Evolutionary conservation across 2,888 invertebrate species (phyloP), one percentile per base, ranked within the genome.

Genomic region (Dynastes hyllus): DNA sequence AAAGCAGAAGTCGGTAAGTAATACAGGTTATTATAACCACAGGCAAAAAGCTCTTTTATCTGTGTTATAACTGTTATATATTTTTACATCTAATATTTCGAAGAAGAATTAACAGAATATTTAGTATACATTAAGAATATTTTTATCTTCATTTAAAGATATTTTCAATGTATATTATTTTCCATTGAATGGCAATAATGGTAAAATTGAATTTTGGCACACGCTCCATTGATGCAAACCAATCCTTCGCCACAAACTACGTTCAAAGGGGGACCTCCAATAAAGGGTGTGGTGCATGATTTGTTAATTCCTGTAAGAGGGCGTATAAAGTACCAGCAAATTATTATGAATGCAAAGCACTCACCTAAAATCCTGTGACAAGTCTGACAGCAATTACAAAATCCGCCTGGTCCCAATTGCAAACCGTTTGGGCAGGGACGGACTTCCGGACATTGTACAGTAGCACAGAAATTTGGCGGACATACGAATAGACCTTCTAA

Each of bases 361-460:
- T 45, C 6, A 67, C 61, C 73, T 58, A 73, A 37, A 16, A 58
- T 32, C 55, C 32, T 73, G 29, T 55, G 27, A 58, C 55, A 73
- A n/a, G 13, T 53, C 11, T n/a, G 58, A 55, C 51, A 65, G n/a
- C 65, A 53, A 16, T 67, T 67, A 32, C 51, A 67, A 22, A 67
- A 22, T 37, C 66, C 66, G 22, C 66, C 66, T 16, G 22, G n/a
- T 37, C 11, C 2, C 22, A 67, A 16, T n/a, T 16, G 6, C 16
- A n/a, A 22, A 16, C 22, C 22, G 3, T 16, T 0, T 16, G 50
- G 11, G 45, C 66, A 67, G 5, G 66, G 22, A 16, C 40, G 40
- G 37, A 67, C 11, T 67, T 16, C 40, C 8, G 40, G 16, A 67
- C 66, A 67, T 45, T 40, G 40, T 22, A 67, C 66, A 1, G 66